Evolutionary conservation across 2,888 invertebrate genomes (phyloP).

Genomic region (Torymus auratus): DNA sequence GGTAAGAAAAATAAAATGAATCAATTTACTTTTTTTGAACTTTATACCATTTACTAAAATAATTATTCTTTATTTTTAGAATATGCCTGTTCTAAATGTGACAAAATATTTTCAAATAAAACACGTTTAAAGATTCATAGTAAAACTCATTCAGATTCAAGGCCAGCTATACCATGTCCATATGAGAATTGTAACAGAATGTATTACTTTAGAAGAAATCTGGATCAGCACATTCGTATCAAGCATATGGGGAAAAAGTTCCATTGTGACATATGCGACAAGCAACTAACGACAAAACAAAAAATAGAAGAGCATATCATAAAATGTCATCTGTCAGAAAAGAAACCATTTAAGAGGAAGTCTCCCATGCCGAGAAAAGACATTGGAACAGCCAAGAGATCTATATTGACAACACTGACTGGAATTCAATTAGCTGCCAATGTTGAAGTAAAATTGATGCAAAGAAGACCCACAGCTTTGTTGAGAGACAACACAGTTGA

Average conservation of each 20-base stretch:
- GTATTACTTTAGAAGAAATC: conserved; percentile 79
- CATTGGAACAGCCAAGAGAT: conserved; percentile 63
- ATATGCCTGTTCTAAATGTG: conserved; percentile 61
- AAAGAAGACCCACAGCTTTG: conserved; percentile 42
- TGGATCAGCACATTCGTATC: conserved; percentile 78
- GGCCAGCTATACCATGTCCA: conserved; percentile 67
- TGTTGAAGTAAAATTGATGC: conserved; percentile 40
- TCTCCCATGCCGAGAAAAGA: conserved; percentile 60
- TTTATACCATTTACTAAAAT: not conserved
- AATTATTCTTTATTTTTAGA: conserved; percentile 47
- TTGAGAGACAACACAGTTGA: conserved; percentile 39
- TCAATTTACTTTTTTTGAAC: not conserved
- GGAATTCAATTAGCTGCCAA: conserved; percentile 63
- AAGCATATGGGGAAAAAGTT: conserved; percentile 78
- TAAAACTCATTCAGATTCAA: conserved; percentile 37
- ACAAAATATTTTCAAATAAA: conserved; percentile 64
- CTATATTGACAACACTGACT: conserved; percentile 62
- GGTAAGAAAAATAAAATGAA: conserved; percentile 37
- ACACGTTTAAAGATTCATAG: not conserved
- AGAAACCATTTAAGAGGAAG: conserved; percentile 50
- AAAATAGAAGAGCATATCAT: conserved; percentile 64
- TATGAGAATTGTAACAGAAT: conserved; percentile 75
- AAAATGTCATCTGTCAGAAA: conserved; percentile 57
- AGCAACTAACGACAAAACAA: conserved; percentile 60
- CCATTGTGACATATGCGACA: conserved; percentile 66